These are phyloP conservation scores for Parazoanthus atlanticus DNA, from an alignment of 92 coral and sea anemone species.

Conservation along the genomic window DNA sequence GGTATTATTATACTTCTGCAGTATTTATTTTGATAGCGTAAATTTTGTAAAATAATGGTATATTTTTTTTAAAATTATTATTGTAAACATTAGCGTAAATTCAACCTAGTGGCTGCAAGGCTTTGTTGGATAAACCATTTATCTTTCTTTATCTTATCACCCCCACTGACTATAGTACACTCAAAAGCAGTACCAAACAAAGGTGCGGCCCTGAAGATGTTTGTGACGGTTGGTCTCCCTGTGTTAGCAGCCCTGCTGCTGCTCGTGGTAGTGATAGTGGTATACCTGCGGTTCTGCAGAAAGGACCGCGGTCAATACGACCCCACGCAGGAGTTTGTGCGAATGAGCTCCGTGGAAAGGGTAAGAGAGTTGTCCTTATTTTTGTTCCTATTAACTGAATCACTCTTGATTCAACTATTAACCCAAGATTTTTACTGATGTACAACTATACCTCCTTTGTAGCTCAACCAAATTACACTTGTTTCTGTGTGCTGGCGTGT, in stretches of 20 bases:
- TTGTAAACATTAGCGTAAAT: no score
- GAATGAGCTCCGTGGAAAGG: slow-evolving; percentile 66
- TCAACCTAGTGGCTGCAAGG: neutral
- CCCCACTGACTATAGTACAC: neutral
- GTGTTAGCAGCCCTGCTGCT: slow-evolving; percentile 47
- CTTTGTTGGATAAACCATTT: neutral
- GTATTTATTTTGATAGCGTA: no score
- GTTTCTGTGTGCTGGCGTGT: no score
- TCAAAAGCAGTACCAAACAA: neutral
- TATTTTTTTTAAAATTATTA: no score
- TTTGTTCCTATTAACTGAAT: no score
- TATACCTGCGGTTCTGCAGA: slow-evolving; percentile 60
- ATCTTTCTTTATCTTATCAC: no score
- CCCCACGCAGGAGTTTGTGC: slow-evolving; percentile 56
- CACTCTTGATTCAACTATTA: no score
- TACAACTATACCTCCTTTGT: no score
- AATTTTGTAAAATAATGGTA: no score
- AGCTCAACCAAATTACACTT: no score
- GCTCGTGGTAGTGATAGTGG: slow-evolving; percentile 35
- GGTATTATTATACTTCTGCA: no score
- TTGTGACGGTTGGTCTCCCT: slow-evolving; percentile 66
- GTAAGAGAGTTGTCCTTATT: slow-evolving; percentile 33
- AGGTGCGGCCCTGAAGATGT: slow-evolving; percentile 9
- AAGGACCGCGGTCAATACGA: slow-evolving; percentile 48
- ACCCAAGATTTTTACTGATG: no score